Conservation (phyloP, 2,888 invertebrate species). For the Acrobasis suavella region DNA sequence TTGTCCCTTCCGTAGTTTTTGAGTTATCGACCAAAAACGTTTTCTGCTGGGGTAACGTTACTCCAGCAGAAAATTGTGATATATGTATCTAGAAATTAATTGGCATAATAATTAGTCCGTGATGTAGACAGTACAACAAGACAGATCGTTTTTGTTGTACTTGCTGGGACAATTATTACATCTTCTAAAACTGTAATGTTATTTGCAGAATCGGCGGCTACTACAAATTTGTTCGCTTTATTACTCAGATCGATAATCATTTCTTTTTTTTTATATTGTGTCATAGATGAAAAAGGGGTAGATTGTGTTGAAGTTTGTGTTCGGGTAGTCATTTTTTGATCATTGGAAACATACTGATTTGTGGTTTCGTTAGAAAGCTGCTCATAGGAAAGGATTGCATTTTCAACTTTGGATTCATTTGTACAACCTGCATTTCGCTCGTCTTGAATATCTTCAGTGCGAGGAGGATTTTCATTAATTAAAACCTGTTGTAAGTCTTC, state of each 20-base stretch:
- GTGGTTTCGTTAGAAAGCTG: conserved; percentile 27
- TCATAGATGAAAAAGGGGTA: conserved; percentile 22
- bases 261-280: conserved; percentile 24
- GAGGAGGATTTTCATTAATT: conserved; percentile 23
- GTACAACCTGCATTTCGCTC: conserved; percentile 26
- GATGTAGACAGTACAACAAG: too few relatives aligned
- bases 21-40: too few relatives aligned
- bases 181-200: conserved; percentile 27
- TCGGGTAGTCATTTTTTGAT: conserved; percentile 25
- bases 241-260: conserved; percentile 17
- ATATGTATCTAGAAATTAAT: too few relatives aligned
- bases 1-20: too few relatives aligned
- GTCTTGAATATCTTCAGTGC: conserved; percentile 28
- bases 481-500: conserved; percentile 27
- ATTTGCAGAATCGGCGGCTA: conserved; percentile 20
- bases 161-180: conserved; percentile 26
- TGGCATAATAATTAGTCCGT: too few relatives aligned
- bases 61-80: too few relatives aligned
- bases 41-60: too few relatives aligned
- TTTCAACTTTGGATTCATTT: conserved; percentile 26
- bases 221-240: conserved; percentile 21
- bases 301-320: conserved; percentile 25
- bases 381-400: conserved; percentile 22
- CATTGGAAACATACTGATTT: conserved; percentile 27
- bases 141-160: conserved; percentile 26